Evolutionary conservation across 2,888 invertebrate genomes (phyloP).

Genomic region (Cactoblastis cactorum): DNA sequence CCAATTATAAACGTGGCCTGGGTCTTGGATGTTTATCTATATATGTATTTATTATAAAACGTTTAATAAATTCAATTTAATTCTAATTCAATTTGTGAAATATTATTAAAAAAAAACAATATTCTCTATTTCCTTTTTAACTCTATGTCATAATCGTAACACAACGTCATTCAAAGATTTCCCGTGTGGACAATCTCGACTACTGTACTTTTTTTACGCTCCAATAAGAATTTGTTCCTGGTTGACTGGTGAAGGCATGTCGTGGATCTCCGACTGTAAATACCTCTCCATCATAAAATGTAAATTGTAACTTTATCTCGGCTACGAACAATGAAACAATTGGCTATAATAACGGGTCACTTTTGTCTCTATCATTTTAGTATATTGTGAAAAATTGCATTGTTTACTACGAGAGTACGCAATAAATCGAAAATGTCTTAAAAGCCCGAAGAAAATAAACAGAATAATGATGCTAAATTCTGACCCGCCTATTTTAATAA

Average conservation of each 20-base stretch:
- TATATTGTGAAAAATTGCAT: too few species aligned
- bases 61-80: too few species aligned
- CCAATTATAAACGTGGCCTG: too few species aligned
- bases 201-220: conserved; percentile 44
- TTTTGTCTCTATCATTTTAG: conserved; percentile 24
- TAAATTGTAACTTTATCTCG: conserved; percentile 56
- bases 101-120: too few species aligned
- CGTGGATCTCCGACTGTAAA: conserved; percentile 46
- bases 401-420: too few species aligned
- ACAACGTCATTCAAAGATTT: conserved; percentile 67
- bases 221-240: conserved; percentile 71
- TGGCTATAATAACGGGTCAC: conserved; percentile 39
- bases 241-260: conserved; percentile 59
- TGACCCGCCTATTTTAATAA: too few species aligned
- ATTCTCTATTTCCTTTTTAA: conserved; percentile 29
- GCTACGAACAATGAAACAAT: conserved; percentile 56
- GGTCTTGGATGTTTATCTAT: too few species aligned
- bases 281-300: conserved; percentile 70
- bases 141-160: conserved; percentile 33
- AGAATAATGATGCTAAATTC: too few species aligned
- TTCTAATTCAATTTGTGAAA: neutral
- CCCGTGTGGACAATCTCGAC: conserved; percentile 46
- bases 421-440: too few species aligned
- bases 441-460: too few species aligned
- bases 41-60: too few species aligned